phyloP scores from a whole-genome alignment of 2,113 vertebrate genomes.

The Baryphthengus martii region DNA sequence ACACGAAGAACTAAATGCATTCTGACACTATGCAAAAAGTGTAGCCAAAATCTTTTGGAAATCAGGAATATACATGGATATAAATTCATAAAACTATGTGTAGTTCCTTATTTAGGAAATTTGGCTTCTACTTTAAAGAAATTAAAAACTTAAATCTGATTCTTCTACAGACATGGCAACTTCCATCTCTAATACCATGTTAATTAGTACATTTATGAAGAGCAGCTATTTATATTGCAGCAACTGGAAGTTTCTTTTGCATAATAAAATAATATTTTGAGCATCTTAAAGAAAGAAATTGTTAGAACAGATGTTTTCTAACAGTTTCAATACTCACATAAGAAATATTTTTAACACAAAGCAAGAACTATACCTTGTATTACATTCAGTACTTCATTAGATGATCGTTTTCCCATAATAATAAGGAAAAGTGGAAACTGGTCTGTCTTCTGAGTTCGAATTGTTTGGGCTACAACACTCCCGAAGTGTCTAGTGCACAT shows the following conservation, averaged over 20 bases:
- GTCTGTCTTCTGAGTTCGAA: conserved; percentile 97
- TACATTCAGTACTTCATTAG: conserved; percentile 98
- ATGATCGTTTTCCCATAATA: conserved; percentile 98
- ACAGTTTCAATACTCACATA: neutral
- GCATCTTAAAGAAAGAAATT: neutral
- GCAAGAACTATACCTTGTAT: conserved; percentile 86
- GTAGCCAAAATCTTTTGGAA: neutral
- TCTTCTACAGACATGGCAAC: neutral
- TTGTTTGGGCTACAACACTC: conserved; percentile 94
- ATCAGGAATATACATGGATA: neutral
- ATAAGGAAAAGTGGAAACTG: conserved; percentile 97
- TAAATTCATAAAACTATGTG: neutral
- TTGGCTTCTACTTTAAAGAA: neutral
- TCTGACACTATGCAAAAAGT: neutral
- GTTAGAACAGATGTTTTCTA: neutral
- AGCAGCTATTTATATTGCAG: neutral
- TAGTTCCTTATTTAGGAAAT: neutral
- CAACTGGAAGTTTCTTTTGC: neutral
- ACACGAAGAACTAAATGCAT: neutral
- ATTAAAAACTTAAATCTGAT: neutral
- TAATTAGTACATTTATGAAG: neutral
- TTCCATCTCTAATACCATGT: neutral
- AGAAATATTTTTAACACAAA: neutral
- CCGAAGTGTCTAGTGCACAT: conserved; percentile 98
- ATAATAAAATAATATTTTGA: neutral